Evolutionary conservation across 1,140 invertebrate genomes (phyloP).

Genomic region (Sycophila sp.): DNA sequence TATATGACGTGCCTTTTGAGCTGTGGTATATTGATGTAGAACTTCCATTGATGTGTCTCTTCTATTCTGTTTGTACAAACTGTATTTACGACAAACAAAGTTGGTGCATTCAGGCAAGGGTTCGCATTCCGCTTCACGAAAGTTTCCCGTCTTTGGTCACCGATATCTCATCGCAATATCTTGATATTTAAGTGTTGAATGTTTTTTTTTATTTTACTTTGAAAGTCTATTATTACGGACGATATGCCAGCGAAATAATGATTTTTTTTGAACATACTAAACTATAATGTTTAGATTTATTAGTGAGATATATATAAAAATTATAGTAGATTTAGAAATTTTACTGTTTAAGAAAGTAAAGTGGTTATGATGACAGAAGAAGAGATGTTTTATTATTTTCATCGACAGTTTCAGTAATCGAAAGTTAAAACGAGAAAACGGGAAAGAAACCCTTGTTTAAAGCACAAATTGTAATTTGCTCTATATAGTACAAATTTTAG

Average conservation of each 20-base stretch:
- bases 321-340: too few species aligned
- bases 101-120: background rate
- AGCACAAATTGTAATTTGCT: background rate
- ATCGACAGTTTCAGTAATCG: background rate
- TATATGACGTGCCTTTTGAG: conserved; percentile 2
- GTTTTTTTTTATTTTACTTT: background rate
- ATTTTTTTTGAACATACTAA: too few species aligned
- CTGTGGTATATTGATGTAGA: conserved; percentile 27
- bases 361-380: too few species aligned
- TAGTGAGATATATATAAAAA: too few species aligned
- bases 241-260: too few species aligned
- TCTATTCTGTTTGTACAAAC: conserved; percentile 22
- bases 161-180: too few species aligned
- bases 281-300: too few species aligned
- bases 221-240: too few species aligned
- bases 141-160: too few species aligned
- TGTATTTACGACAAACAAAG: conserved; percentile 11
- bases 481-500: conserved; percentile 19
- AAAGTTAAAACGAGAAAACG: background rate
- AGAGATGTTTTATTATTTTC: too few species aligned
- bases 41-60: conserved; percentile 19
- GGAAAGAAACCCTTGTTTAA: background rate
- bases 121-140: background rate
- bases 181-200: too few species aligned
- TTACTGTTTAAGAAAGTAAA: background rate